Percentiles rank a stretch among this genome's conserved stretches.
Evolutionary conservation across 2,113 vertebrate species (phyloP).

Genomic region (Syngnathus typhle): DNA sequence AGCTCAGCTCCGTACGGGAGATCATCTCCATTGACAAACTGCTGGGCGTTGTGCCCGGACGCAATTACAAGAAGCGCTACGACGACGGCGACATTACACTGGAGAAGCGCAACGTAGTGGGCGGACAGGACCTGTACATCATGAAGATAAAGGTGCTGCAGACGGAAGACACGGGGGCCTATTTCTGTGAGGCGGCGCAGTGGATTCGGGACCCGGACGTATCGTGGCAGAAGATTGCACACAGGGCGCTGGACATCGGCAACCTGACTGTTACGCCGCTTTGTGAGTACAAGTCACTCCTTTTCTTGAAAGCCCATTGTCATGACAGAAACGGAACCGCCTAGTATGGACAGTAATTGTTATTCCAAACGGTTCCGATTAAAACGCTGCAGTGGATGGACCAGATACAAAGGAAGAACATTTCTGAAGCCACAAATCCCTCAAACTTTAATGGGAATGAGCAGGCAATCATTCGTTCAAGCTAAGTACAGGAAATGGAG

Average conservation of each 20-base stretch:
- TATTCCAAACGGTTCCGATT: neutral
- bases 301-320: neutral
- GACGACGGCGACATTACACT: slow-evolving; percentile 69
- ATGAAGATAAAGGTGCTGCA: slow-evolving; percentile 71
- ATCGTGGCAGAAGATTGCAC: slow-evolving; percentile 78
- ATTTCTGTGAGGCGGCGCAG: slow-evolving; percentile 78
- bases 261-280: slow-evolving; percentile 75
- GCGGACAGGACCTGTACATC: slow-evolving; percentile 66
- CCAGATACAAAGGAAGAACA: neutral
- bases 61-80: slow-evolving; percentile 66
- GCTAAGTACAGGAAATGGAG: neutral
- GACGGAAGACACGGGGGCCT: slow-evolving; percentile 73
- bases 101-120: slow-evolving; percentile 70
- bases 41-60: slow-evolving; percentile 64
- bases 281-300: slow-evolving; percentile 62
- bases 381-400: neutral
- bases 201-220: slow-evolving; percentile 82
- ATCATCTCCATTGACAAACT: slow-evolving; percentile 73
- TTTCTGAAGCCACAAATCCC: neutral
- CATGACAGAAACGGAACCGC: no score
- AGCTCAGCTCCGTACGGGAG: slow-evolving; percentile 66
- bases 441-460: neutral
- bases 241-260: slow-evolving; percentile 78
- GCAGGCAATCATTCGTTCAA: neutral
- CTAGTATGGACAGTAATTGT: neutral